Conservation (phyloP, 2,113 vertebrate genomes). For the Peromyscus leucopus region DNA sequence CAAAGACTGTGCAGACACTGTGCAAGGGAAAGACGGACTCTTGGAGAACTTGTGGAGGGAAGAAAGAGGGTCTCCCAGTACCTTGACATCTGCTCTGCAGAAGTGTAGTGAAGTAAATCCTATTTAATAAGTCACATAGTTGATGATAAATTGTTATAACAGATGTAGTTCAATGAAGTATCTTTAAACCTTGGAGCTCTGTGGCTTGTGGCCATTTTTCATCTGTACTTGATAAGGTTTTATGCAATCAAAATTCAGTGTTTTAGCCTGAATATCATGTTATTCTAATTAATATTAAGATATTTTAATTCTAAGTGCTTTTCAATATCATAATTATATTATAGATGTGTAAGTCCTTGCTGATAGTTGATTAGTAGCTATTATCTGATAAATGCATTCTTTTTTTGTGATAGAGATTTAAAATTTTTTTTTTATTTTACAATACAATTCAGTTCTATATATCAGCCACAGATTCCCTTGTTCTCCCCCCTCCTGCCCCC, state of each 20-base stretch:
- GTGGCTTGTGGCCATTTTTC: not conserved
- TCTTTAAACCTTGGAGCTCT: not conserved
- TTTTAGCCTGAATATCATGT: not conserved
- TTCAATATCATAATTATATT: not conserved
- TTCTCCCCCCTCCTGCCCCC: no score
- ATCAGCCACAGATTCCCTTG: no score
- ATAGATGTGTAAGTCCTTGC: not conserved
- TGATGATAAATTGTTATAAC: not conserved
- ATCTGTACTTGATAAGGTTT: not conserved
- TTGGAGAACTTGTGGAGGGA: not conserved
- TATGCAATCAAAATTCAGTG: not conserved
- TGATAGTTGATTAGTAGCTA: not conserved
- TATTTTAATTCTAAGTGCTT: not conserved
- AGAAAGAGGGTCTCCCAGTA: not conserved
- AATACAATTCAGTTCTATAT: no score
- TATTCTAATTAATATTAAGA: not conserved
- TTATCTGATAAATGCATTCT: not conserved
- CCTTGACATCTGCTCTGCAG: not conserved
- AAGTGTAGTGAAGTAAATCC: not conserved
- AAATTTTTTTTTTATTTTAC: no score
- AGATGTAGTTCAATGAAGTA: not conserved
- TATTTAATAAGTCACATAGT: not conserved
- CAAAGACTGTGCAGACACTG: not conserved
- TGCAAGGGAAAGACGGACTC: not conserved
- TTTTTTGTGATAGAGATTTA: no score